phyloP scores from a whole-genome alignment of 2,113 vertebrate species.

The Phyllopteryx taeniolatus region DNA sequence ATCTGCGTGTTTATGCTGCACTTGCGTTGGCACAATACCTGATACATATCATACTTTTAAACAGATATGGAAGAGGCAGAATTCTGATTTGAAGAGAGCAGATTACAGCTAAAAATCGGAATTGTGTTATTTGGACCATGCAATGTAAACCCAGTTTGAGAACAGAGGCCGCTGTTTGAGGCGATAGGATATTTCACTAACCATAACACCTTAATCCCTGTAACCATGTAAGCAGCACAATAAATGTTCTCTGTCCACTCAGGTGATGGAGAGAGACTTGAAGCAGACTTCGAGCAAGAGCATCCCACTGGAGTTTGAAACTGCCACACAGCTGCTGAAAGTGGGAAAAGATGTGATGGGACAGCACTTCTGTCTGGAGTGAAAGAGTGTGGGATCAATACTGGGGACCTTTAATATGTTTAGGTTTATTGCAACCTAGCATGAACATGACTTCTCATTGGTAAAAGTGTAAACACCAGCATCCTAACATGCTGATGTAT shows the following conservation, averaged over 20 bases:
- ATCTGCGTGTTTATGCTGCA: too few species aligned
- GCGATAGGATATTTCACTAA: not conserved
- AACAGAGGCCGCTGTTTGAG: not conserved
- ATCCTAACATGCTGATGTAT: not conserved
- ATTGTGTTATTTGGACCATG: too few species aligned
- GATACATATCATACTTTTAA: too few species aligned
- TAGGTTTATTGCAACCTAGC: not conserved
- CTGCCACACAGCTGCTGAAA: conserved; percentile 76
- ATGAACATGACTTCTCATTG: not conserved
- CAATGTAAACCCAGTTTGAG: not conserved
- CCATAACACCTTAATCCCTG: not conserved
- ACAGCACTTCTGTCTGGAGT: conserved; percentile 80
- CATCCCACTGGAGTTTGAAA: conserved; percentile 85
- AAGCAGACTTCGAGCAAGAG: conserved; percentile 69
- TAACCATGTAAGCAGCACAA: not conserved
- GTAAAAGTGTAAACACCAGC: not conserved
- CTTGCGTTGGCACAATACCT: too few species aligned
- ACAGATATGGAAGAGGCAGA: too few species aligned
- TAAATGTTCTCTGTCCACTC: conserved; percentile 6
- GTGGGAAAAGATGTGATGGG: conserved; percentile 72
- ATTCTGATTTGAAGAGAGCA: too few species aligned
- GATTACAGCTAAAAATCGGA: too few species aligned
- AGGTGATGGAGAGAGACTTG: conserved; percentile 89
- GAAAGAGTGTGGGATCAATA: conserved; percentile 11
- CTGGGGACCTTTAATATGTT: not conserved